A percentile compares a stretch with the other conserved stretches of the same genome.
phyloP scores from a whole-genome alignment of 2,888 invertebrate species.

The Hyposoter didymator region DNA sequence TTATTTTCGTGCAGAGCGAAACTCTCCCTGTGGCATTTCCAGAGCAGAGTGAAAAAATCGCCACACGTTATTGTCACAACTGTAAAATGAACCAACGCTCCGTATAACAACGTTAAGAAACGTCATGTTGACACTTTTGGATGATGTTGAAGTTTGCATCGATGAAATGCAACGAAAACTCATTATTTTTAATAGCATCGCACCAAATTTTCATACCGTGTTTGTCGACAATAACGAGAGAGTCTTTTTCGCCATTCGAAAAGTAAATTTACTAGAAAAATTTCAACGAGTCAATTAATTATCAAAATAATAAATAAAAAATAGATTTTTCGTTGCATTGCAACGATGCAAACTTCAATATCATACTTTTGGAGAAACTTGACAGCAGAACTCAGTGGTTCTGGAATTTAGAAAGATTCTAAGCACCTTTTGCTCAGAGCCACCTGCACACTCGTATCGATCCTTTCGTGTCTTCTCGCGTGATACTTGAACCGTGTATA shows the following conservation, averaged over 20 bases:
- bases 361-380: too few species aligned
- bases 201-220: too few species aligned
- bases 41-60: background rate
- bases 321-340: too few species aligned
- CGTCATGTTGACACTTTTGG: background rate
- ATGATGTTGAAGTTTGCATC: too few species aligned
- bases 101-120: background rate
- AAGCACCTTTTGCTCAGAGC: background rate
- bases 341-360: too few species aligned
- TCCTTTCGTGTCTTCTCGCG: slow-evolving; percentile 49
- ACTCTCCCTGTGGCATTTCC: background rate
- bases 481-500: slow-evolving; percentile 27
- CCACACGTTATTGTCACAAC: background rate
- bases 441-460: slow-evolving; percentile 49
- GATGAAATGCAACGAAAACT: too few species aligned
- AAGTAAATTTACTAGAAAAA: too few species aligned
- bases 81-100: background rate
- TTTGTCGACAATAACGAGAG: too few species aligned
- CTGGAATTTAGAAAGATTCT: background rate
- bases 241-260: too few species aligned
- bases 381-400: background rate
- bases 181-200: too few species aligned
- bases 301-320: too few species aligned
- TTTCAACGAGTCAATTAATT: too few species aligned
- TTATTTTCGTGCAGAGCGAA: background rate